Percentiles rank a stretch among this genome's conserved stretches.
These are phyloP conservation scores for Metacarcinus magister DNA, from an alignment of 2,888 invertebrate species.

Conservation along the genomic window DNA sequence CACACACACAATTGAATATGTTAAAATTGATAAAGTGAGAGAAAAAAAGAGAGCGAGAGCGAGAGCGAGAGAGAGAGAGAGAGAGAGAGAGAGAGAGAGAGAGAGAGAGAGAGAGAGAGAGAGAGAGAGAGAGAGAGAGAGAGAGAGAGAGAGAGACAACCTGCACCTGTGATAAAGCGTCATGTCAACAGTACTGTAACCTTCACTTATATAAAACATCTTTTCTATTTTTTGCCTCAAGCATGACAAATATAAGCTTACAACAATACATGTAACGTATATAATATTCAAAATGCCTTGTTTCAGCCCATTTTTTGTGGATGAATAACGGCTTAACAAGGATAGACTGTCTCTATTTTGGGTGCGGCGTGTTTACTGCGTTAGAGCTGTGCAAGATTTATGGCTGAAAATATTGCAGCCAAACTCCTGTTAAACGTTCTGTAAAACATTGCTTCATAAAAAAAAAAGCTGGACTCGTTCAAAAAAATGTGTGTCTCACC, in stretches of 20 bases:
- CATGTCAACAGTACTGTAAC: background rate
- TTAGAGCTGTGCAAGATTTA: background rate
- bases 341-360: background rate
- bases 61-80: background rate
- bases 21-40: too few relatives aligned
- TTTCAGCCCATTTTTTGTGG: background rate
- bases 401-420: background rate
- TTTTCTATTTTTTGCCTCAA: background rate
- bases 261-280: background rate
- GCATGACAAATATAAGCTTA: background rate
- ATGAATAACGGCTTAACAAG: background rate
- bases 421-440: background rate
- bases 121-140: conserved; percentile 29
- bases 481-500: background rate
- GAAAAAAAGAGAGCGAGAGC: background rate
- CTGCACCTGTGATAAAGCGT: background rate
- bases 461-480: background rate
- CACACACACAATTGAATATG: too few relatives aligned
- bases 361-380: background rate
- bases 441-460: background rate
- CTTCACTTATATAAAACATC: background rate
- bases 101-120: conserved; percentile 35
- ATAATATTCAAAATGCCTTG: background rate
- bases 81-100: conserved; percentile 33
- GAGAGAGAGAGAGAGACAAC: too few relatives aligned